phyloP scores from a whole-genome alignment of 2,797 vertebrate genomes.

The Okamejei kenojei region DNA sequence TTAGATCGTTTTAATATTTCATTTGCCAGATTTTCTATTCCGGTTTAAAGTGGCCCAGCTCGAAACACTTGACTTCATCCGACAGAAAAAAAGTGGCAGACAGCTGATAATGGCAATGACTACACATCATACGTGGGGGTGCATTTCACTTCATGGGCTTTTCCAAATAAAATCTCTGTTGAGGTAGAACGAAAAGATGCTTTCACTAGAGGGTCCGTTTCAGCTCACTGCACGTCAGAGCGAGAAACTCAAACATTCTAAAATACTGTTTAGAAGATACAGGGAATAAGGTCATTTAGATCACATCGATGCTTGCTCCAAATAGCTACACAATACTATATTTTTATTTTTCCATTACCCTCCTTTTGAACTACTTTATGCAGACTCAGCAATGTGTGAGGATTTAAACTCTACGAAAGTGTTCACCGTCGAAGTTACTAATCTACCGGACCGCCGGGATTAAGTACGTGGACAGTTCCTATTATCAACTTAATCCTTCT shows the following conservation, averaged over 20 bases:
- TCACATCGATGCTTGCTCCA: not conserved
- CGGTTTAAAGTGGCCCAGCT: not conserved
- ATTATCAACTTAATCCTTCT: not conserved
- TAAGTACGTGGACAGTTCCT: not conserved
- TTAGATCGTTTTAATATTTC: not conserved
- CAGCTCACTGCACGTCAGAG: not conserved
- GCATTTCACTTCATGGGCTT: not conserved
- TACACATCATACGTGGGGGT: not conserved
- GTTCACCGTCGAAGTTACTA: not conserved
- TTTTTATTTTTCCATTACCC: not conserved
- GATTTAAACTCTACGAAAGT: not conserved
- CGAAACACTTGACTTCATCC: not conserved
- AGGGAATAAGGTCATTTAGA: not conserved
- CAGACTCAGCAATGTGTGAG: not conserved
- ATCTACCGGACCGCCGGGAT: not conserved
- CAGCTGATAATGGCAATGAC: not conserved
- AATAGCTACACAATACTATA: not conserved
- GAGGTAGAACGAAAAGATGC: not conserved
- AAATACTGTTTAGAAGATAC: not conserved
- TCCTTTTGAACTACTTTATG: not conserved
- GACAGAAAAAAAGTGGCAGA: not conserved
- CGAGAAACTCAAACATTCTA: not conserved
- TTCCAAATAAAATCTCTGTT: not conserved
- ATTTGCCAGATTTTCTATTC: not conserved
- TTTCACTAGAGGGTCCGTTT: not conserved